Evolutionary conservation across 2,888 invertebrate species (phyloP).

Genomic region (Drosophila antonietae): DNA sequence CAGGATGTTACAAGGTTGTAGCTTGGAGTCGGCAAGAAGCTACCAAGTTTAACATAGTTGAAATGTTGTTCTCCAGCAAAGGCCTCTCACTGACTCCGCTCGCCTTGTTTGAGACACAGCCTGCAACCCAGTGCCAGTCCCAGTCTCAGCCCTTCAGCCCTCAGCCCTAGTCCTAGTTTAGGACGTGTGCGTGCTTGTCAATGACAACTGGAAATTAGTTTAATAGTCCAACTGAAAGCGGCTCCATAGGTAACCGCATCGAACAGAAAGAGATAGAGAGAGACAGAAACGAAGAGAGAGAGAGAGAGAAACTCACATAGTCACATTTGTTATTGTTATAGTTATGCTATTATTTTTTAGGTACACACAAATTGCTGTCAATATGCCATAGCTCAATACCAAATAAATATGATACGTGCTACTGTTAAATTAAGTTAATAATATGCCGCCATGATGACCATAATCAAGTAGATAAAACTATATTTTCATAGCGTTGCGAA

Average conservation of each 20-base stretch:
- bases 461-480: constrained; percentile 36
- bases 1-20: constrained; percentile 53
- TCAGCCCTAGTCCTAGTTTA: neutral
- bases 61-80: constrained; percentile 44
- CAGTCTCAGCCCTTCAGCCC: neutral
- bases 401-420: constrained; percentile 77
- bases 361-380: constrained; percentile 63
- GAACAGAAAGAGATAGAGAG: neutral
- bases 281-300: neutral
- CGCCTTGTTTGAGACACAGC: constrained; percentile 26
- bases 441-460: constrained; percentile 43
- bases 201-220: constrained; percentile 80
- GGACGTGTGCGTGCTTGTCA: constrained; percentile 70
- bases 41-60: constrained; percentile 61
- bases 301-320: constrained; percentile 43
- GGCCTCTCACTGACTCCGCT: constrained; percentile 39
- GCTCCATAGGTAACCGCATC: constrained; percentile 52
- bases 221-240: constrained; percentile 72
- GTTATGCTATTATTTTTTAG: constrained; percentile 70
- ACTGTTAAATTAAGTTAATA: constrained; percentile 74
- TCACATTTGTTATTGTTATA: constrained; percentile 61
- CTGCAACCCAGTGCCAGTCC: neutral
- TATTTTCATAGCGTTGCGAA: constrained; percentile 19
- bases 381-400: constrained; percentile 49
- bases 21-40: constrained; percentile 15